Percentiles rank a stretch among this genome's conserved stretches.
Evolutionary conservation across 2,797 vertebrate species (phyloP).

Genomic region (Macropodus opercularis): DNA sequence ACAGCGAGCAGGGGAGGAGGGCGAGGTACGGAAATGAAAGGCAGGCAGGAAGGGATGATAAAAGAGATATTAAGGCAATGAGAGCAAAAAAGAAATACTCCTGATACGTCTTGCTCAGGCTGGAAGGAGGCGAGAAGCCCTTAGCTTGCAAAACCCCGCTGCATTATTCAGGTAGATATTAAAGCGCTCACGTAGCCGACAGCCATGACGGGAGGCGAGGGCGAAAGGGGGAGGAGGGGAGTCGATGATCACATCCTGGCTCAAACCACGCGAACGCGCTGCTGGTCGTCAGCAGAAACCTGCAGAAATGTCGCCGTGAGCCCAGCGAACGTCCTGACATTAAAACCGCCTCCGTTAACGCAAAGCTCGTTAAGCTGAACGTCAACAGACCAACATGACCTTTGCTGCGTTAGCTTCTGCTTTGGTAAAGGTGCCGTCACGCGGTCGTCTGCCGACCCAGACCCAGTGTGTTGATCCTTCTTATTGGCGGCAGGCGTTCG

Average conservation of each 20-base stretch:
- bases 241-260: too few species aligned
- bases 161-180: constrained; percentile 73
- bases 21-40: constrained; percentile 24
- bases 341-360: too few species aligned
- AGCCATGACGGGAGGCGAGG: constrained; percentile 45
- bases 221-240: neutral
- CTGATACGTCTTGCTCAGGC: constrained; percentile 25
- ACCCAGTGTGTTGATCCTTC: neutral
- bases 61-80: constrained; percentile 30
- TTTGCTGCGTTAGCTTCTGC: constrained; percentile 3
- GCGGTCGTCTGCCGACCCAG: too few species aligned
- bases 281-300: too few species aligned
- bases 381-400: neutral
- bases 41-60: constrained; percentile 3
- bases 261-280: too few species aligned
- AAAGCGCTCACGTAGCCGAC: constrained; percentile 51
- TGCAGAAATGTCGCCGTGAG: too few species aligned
- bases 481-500: neutral
- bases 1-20: constrained; percentile 40
- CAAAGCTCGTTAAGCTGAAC: constrained; percentile 24
- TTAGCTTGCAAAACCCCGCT: constrained; percentile 24
- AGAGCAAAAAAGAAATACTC: constrained; percentile 23
- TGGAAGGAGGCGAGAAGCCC: constrained; percentile 38
- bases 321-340: too few species aligned
- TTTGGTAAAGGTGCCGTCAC: too few species aligned